Evolutionary conservation across 2,797 vertebrate species (phyloP).

Genomic region (Coilia nasus): DNA sequence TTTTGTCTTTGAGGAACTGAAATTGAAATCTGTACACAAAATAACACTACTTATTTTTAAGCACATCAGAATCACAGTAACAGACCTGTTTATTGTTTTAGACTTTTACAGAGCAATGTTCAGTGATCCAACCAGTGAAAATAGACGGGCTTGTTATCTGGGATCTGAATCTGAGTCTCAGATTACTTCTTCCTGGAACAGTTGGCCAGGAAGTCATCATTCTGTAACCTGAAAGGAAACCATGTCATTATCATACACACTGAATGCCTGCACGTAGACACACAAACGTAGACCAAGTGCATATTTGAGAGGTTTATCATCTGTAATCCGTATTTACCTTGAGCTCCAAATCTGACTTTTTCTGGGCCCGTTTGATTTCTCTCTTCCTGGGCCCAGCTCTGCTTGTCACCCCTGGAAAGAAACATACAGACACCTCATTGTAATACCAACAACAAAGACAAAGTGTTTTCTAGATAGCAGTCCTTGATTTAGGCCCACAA

Average conservation of each 20-base stretch:
- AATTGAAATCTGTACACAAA: neutral
- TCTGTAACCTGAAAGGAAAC: neutral
- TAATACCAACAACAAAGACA: neutral
- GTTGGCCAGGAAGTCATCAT: neutral
- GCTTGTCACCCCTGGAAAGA: conserved; percentile 32
- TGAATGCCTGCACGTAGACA: neutral
- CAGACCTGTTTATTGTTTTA: neutral
- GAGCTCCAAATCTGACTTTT: conserved; percentile 57
- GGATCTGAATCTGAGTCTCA: neutral
- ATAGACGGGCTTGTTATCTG: neutral
- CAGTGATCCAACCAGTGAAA: neutral
- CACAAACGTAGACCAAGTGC: neutral
- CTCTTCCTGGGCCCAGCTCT: conserved; percentile 53
- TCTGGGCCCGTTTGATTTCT: conserved; percentile 49
- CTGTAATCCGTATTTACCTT: conserved; percentile 51
- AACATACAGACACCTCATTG: neutral
- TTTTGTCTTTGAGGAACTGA: neutral
- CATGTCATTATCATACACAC: neutral
- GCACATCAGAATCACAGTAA: neutral
- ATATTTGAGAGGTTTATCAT: neutral
- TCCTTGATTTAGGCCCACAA: neutral
- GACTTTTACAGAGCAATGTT: neutral
- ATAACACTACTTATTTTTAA: neutral
- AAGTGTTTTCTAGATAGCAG: neutral
- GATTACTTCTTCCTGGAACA: neutral